Percentiles rank a stretch among this genome's conserved stretches.
phyloP scores from a whole-genome alignment of 1,140 invertebrate genomes.

The Cyphomyrmex costatus region DNA sequence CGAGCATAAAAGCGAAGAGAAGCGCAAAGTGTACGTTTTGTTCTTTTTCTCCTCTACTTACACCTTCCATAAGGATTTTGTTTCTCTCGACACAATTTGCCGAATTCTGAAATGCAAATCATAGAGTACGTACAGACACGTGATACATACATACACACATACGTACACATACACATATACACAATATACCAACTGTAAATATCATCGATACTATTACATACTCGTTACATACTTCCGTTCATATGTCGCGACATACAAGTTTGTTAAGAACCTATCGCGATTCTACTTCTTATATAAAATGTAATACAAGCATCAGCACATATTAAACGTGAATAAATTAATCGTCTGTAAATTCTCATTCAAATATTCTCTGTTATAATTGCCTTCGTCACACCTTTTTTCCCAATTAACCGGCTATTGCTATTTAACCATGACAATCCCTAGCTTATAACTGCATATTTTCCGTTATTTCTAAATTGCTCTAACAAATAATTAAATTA shows the following conservation, averaged over 20 bases:
- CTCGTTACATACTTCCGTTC: slow-evolving; percentile 63
- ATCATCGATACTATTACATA: slow-evolving; percentile 64
- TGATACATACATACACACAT: slow-evolving; percentile 12
- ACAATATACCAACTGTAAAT: slow-evolving; percentile 74
- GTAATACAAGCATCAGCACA: slow-evolving; percentile 70
- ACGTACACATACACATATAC: slow-evolving; percentile 4
- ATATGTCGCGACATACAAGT: slow-evolving; percentile 65
- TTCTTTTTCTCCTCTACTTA: slow-evolving; percentile 32
- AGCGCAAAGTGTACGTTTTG: slow-evolving; percentile 26
- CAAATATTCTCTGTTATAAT: slow-evolving; percentile 19
- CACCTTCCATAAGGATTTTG: slow-evolving; percentile 24
- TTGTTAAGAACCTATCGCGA: slow-evolving; percentile 73
- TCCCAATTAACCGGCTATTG: background rate
- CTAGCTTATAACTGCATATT: background rate
- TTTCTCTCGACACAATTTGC: slow-evolving; percentile 42
- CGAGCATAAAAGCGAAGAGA: background rate
- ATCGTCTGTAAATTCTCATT: slow-evolving; percentile 79
- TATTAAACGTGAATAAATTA: slow-evolving; percentile 80
- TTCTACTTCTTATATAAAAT: slow-evolving; percentile 78
- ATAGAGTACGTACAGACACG: slow-evolving; percentile 57
- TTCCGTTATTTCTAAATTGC: background rate
- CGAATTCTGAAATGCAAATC: slow-evolving; percentile 28
- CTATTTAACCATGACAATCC: background rate
- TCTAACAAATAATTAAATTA: background rate
- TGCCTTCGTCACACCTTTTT: background rate